Base-by-base conservation (phyloP, 2,113 vertebrate species). In the Bos javanicus region DNA sequence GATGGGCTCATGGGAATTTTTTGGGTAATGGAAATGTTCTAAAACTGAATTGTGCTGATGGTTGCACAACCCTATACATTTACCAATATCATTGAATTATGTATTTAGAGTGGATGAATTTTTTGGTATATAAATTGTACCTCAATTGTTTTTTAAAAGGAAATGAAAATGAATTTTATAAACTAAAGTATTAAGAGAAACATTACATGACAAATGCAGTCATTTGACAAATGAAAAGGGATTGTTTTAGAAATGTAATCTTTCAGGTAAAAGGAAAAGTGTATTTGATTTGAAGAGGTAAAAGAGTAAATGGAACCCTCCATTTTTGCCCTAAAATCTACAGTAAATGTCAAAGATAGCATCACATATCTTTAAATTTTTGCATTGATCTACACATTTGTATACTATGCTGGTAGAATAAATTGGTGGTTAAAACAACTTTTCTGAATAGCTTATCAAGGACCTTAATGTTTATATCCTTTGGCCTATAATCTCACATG, bases 121-220 rank as follows among this genome's bases (percentile, higher is more conserved):
- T 97, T 94, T 57, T 62, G 46, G 8, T 56, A 19, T 83, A 13
- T 83, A 84, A 87, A 33, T 67, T 93, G 28, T 62, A 84, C 30
- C 30, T 81, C 6, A 48, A 1, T 67, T 84, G 21, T 71, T 88
- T 28, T 6, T 30, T 43, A 67, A 86, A 82, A 59, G 52, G 56
- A 19, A 93, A 67, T 64, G 62, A 88, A 94, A 90, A 84, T 78
- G 33, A 87, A 28, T 90, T 95, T 80, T 62, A 6, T 48, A 26
- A 95, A n/a, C 21, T 90, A 16, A 91, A 90, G 21, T 95, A 17
- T 82, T 95, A 86, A 91, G 90, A 46, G 59, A 43, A 95, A 76
- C n/a, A 83, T 48, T 43, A 8, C 62, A 76, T 85, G 50, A 81
- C 10, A 83, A n/a, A 43, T 87, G 3, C 30, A 82, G 59, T 82